Conservation (phyloP, 2,888 invertebrate genomes). For the Pterostichus niger region DNA sequence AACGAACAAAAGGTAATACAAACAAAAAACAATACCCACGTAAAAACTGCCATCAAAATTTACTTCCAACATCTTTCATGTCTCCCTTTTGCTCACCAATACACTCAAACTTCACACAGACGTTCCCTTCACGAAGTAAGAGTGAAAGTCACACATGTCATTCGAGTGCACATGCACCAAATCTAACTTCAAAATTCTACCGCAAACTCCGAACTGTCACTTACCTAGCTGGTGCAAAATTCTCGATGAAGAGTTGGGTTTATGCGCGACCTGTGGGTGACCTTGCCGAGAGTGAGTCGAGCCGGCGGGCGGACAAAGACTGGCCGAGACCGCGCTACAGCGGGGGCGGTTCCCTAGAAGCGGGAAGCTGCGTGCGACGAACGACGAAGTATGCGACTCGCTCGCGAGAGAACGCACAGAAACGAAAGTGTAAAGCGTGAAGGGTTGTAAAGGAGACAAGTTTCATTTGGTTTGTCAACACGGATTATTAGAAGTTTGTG, state of each 20-base stretch:
- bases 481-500: neutral
- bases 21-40: constrained; percentile 20
- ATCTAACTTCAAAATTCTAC: neutral
- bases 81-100: constrained; percentile 1
- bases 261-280: constrained; percentile 37
- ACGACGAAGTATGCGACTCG: constrained; percentile 68
- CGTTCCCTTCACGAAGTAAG: constrained; percentile 18
- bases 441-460: neutral
- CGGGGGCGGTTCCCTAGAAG: constrained; percentile 63
- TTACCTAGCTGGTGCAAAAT: neutral
- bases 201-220: neutral
- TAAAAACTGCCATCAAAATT: constrained; percentile 38
- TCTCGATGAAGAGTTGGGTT: neutral
- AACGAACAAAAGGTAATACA: neutral
- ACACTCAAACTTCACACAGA: constrained; percentile 1
- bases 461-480: neutral
- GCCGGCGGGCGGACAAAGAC: constrained; percentile 63
- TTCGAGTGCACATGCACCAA: no score
- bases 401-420: constrained; percentile 3
- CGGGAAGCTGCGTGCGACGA: constrained; percentile 66
- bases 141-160: constrained; percentile 49
- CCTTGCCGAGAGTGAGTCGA: constrained; percentile 46
- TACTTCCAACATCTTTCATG: constrained; percentile 23
- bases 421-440: neutral
- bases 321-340: constrained; percentile 63